These are phyloP conservation scores for Polymixis lichenea DNA, from an alignment of 2,888 invertebrate genomes.

Conservation along the genomic window DNA sequence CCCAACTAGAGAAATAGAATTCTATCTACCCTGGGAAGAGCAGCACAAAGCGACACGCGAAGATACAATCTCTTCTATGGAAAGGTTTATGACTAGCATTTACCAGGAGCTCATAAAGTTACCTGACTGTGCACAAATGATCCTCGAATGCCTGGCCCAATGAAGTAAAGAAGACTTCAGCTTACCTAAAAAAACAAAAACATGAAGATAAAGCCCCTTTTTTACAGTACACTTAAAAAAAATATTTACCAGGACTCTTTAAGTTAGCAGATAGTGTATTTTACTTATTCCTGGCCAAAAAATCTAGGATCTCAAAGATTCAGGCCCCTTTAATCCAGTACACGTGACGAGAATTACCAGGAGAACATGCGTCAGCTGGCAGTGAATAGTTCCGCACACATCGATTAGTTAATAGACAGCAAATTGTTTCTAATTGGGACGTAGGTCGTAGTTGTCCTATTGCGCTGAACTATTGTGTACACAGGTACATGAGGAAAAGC, in stretches of 20 bases:
- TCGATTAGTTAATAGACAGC: constrained; percentile 71
- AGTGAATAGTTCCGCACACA: constrained; percentile 72
- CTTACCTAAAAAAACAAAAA: neutral
- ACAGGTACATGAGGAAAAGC: constrained; percentile 40
- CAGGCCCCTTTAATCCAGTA: constrained; percentile 19
- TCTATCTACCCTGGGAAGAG: neutral
- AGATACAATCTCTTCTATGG: neutral
- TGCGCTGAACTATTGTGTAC: constrained; percentile 42
- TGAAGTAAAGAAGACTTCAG: neutral
- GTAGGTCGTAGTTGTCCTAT: constrained; percentile 60
- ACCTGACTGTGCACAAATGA: neutral
- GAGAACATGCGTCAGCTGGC: constrained; percentile 61
- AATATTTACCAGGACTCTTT: neutral
- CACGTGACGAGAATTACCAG: constrained; percentile 61
- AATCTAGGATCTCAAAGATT: constrained; percentile 20
- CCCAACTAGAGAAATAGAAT: neutral
- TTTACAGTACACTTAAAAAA: neutral
- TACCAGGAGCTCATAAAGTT: neutral
- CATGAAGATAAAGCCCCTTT: neutral
- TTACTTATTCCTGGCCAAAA: neutral
- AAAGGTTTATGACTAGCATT: neutral
- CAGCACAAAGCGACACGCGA: neutral
- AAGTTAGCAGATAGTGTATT: neutral
- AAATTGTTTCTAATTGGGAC: constrained; percentile 71
- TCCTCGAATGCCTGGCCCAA: neutral